These are phyloP conservation scores for Urocolius indicus DNA, from an alignment of 2,113 vertebrate species.

Conservation along the genomic window DNA sequence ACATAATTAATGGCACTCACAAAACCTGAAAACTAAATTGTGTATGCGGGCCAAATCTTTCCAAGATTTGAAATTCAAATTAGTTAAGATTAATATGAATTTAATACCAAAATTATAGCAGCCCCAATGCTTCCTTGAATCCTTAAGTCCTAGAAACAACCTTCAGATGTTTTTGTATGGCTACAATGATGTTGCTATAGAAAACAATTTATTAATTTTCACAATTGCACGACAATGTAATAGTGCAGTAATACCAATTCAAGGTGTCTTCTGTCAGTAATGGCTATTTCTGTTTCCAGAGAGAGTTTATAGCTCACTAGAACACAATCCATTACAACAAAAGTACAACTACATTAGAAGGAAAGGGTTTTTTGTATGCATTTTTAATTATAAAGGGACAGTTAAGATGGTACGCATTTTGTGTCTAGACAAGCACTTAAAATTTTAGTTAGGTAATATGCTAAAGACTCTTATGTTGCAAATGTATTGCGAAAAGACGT, in stretches of 20 bases:
- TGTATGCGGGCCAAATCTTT: not conserved
- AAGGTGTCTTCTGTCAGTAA: not conserved
- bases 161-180: not conserved
- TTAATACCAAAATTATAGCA: not conserved
- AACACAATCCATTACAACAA: not conserved
- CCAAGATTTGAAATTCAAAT: not conserved
- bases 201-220: not conserved
- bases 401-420: not conserved
- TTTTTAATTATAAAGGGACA: not conserved
- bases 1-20: not conserved
- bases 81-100: not conserved
- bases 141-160: not conserved
- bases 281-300: not conserved
- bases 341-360: not conserved
- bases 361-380: not conserved
- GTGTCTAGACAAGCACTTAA: not conserved
- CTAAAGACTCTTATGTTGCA: not conserved
- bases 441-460: not conserved
- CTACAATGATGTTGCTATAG: not conserved
- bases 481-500: not conserved
- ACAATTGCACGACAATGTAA: not conserved
- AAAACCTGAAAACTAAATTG: not conserved
- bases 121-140: not conserved
- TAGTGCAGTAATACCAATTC: not conserved
- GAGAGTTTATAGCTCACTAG: not conserved